Evolutionary conservation across 2,888 invertebrate genomes (phyloP), one percentile per base, ranked within the genome.

Genomic region (Plebejus argus): DNA sequence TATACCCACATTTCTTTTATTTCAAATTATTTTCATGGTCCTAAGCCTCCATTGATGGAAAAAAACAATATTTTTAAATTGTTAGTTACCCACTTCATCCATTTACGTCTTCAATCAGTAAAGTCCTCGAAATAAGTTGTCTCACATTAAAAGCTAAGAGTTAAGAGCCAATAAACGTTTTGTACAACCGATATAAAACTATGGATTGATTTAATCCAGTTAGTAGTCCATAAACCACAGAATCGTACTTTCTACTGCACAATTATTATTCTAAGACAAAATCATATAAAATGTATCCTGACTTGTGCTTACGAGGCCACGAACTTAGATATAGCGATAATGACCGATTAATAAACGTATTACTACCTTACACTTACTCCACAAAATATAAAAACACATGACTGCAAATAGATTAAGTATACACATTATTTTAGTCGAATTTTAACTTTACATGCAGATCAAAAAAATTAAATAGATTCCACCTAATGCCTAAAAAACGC

Each of bases 171-270:
- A 58, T 58, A 66, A 66, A 66, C 28, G 66, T 15, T 66, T 5
- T 66, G 66, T 66, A 66, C 15, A 28, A 28, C 28, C 66, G 28
- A 66, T 66, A 66, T 66, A 28, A 28, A 66, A 66, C 66, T 66
- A 15, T 15, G 15, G 66, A 66, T 66, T 66, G 66, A 66, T 66
- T 66, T 28, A 66, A 66, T 28, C 28, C 6, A 66, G 1, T 66
- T 33, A 33, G 66, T 28, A 12, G 23, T 23, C 10, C 28, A 15
- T 66, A 33, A 66, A 66, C 12, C 28, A 15, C 15, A 33, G 28
- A 66, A 66, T 66, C 28, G 28, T 7, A 66, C 66, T 66, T 66
- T 66, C 61, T 66, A 66, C 28, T 66, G 12, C 12, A 28, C 66
- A 66, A 66, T n/a, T n/a, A n/a, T n/a, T n/a, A n/a, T 28, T 28